A percentile compares a stretch with the other conserved stretches of the same genome.
These are phyloP conservation scores for Sapayoa aenigma DNA, from an alignment of 2,113 vertebrate genomes.

Conservation along the genomic window DNA sequence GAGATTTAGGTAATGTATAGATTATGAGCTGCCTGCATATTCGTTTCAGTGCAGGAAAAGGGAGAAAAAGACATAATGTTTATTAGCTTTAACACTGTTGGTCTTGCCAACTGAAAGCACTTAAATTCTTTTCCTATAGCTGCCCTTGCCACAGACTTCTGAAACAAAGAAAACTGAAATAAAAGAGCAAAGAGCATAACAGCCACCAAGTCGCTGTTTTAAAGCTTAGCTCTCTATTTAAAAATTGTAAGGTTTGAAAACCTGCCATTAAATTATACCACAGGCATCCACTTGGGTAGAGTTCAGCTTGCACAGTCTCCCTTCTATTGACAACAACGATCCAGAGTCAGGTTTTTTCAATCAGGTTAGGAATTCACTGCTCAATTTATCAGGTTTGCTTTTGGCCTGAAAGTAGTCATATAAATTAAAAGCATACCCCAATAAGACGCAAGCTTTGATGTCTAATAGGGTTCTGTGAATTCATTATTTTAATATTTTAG, in stretches of 20 bases:
- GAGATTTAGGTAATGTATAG: not conserved
- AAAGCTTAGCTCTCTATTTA: conserved; percentile 33
- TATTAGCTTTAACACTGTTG: conserved; percentile 41
- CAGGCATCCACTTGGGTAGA: not conserved
- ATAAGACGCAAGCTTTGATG: conserved; percentile 62
- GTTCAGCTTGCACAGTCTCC: not conserved
- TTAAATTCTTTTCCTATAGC: conserved; percentile 32
- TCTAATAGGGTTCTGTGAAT: conserved; percentile 49
- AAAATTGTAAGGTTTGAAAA: conserved; percentile 53
- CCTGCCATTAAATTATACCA: conserved; percentile 26
- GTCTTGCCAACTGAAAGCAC: conserved; percentile 30
- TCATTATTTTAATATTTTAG: conserved; percentile 60
- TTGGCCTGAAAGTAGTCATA: conserved; percentile 1
- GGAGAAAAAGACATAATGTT: not conserved
- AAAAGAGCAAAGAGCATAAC: conserved; percentile 15
- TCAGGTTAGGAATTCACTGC: conserved; percentile 36
- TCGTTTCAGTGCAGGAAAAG: conserved; percentile 6
- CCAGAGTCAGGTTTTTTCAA: conserved; percentile 55
- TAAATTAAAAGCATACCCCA: conserved; percentile 65
- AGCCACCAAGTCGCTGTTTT: conserved; percentile 26
- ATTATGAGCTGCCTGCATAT: conserved; percentile 1
- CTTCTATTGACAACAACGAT: conserved; percentile 10
- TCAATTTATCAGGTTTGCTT: conserved; percentile 61
- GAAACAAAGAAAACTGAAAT: conserved; percentile 41
- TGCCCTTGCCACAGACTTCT: conserved; percentile 3